These are phyloP conservation scores for Dorcus hopei DNA, from an alignment of 2,888 invertebrate species.

Conservation along the genomic window DNA sequence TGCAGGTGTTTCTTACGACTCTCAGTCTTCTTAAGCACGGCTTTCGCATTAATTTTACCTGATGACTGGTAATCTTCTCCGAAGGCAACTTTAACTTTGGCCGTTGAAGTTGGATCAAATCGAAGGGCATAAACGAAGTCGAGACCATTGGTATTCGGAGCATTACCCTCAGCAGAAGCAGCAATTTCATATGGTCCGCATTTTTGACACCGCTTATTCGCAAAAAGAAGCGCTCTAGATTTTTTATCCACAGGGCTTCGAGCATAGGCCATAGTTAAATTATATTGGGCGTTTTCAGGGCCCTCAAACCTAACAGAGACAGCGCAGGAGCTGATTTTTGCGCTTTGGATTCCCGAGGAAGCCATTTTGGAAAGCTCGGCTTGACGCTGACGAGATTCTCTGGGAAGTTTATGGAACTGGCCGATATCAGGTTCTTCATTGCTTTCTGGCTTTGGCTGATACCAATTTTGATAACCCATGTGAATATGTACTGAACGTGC, in stretches of 20 bases:
- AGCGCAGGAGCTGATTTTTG: slow-evolving; percentile 53
- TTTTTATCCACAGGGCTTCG: slow-evolving; percentile 57
- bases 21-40: slow-evolving; percentile 46
- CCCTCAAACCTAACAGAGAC: slow-evolving; percentile 56
- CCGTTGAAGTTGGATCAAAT: slow-evolving; percentile 52
- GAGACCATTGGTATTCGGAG: slow-evolving; percentile 53
- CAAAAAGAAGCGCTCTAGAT: slow-evolving; percentile 43
- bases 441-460: slow-evolving; percentile 4
- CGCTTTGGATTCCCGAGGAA: slow-evolving; percentile 54
- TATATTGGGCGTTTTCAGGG: slow-evolving; percentile 51
- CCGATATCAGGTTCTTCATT: slow-evolving; percentile 18
- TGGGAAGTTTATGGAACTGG: slow-evolving; percentile 32
- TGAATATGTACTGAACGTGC: slow-evolving; percentile 49
- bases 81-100: slow-evolving; percentile 52
- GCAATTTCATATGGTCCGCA: slow-evolving; percentile 49
- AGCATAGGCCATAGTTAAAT: slow-evolving; percentile 55
- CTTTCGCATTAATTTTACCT: slow-evolving; percentile 36
- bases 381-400: slow-evolving; percentile 52
- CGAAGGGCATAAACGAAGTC: slow-evolving; percentile 57
- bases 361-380: slow-evolving; percentile 55
- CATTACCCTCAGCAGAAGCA: slow-evolving; percentile 48
- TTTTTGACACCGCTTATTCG: slow-evolving; percentile 39
- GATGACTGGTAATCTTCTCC: slow-evolving; percentile 49
- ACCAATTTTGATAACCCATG: slow-evolving; percentile 38
- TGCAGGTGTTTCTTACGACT: slow-evolving; percentile 50